Conservation (phyloP, 2,888 invertebrate species). For the Prenolepis imparis region DNA sequence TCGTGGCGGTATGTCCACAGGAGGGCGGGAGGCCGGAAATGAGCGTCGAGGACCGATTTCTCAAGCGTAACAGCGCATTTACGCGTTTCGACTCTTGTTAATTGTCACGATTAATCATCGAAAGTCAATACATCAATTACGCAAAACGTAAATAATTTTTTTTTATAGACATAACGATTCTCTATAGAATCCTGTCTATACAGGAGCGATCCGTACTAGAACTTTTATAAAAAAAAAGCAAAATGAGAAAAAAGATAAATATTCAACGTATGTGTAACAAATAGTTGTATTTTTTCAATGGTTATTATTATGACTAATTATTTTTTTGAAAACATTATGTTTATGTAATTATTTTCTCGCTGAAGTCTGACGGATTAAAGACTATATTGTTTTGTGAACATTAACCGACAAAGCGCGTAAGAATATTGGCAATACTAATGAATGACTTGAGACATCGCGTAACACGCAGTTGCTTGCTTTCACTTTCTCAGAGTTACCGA, state of each 20-base stretch:
- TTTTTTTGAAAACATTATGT: not conserved
- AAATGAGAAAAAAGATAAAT: not conserved
- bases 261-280: not conserved
- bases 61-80: conserved; percentile 11
- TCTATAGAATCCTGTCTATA: no score
- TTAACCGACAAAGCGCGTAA: conserved; percentile 3
- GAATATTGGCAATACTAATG: conserved; percentile 7
- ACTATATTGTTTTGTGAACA: not conserved
- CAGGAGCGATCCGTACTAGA: not conserved
- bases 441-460: conserved; percentile 45
- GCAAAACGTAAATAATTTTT: not conserved
- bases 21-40: conserved; percentile 36
- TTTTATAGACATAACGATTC: not conserved
- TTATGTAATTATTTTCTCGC: conserved; percentile 2
- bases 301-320: not conserved
- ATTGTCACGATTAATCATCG: not conserved
- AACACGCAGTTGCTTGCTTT: conserved; percentile 68
- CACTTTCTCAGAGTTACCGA: conserved; percentile 70
- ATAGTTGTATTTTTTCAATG: not conserved
- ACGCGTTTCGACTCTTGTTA: conserved; percentile 9
- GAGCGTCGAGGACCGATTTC: conserved; percentile 3
- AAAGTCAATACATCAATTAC: not conserved
- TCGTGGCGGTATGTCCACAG: conserved; percentile 44
- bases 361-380: not conserved
- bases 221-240: not conserved